Evolutionary conservation across 2,113 vertebrate genomes (phyloP), one percentile per base, ranked within the genome.

Genomic region (Todiramphus saurophagus): DNA sequence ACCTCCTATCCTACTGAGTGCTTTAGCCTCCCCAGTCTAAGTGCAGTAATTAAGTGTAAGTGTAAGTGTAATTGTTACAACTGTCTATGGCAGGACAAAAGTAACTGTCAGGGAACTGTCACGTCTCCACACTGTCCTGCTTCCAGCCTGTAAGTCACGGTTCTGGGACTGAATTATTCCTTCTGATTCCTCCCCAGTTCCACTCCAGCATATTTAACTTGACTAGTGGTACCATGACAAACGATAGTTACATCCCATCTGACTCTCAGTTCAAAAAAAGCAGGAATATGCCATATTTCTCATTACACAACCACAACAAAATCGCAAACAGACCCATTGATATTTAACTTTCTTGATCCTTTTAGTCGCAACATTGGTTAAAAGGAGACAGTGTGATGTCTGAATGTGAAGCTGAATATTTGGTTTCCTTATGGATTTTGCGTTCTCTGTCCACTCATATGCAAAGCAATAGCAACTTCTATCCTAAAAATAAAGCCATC

Each of bases 41-140:
- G 86, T 82, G 81, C 77, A 94, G 77, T 89, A 96, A 97, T 94
- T 95, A 93, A 94, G 81, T 33, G 33, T 63, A 95, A 88, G 93
- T 41, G 58, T 87, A 95, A 88, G 93, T 41, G 58, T 87, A 95
- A 96, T 96, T 95, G 83, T 95, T 94, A 94, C 84, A 78, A 75
- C 77, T 91, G 69, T 73, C 74, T 68, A 1, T 28, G 67, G 83
- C 74, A 78, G 86, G 94, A 89, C 76, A 78, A 89, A 74, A 78
- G 73, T 35, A 78, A 88, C 84, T 89, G 76, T 90, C 35, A 66
- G 58, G 79, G 53, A 93, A 24, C 66, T 41, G 58, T 63, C 78
- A 55, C 18, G 6, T 87, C 80, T 87, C 91, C 63, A 37, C 39
- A 41, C 48, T 39, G 59, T 79, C 50, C 94, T 85, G 70, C 92